A percentile compares a stretch with the other conserved stretches of the same genome.
Conservation (phyloP, 2,797 vertebrate genomes). For the Bovichtus variegatus region DNA sequence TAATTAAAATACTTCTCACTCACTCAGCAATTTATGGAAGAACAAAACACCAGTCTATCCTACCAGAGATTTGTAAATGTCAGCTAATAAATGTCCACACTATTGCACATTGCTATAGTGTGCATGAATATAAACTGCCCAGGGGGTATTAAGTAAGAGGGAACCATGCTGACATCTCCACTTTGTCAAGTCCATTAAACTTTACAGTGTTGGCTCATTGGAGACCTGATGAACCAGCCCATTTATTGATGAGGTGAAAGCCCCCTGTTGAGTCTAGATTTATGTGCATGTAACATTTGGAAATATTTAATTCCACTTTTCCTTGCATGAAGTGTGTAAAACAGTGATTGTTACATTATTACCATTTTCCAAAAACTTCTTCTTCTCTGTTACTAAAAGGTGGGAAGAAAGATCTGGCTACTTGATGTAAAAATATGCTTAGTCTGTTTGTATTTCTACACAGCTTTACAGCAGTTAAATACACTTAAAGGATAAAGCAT, state of each 20-base stretch:
- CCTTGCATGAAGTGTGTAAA: background rate
- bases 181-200: slow-evolving; percentile 62
- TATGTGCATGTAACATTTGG: slow-evolving; percentile 7
- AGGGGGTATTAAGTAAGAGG: slow-evolving; percentile 35
- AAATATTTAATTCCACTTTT: background rate
- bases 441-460: background rate
- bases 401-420: background rate
- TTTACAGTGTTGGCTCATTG: slow-evolving; percentile 47
- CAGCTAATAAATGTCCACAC: slow-evolving; percentile 30
- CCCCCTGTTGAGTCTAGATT: slow-evolving; percentile 4
- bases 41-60: background rate
- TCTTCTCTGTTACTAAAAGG: background rate
- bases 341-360: background rate
- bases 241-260: slow-evolving; percentile 39
- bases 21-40: background rate
- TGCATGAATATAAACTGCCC: slow-evolving; percentile 14
- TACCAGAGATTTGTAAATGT: slow-evolving; percentile 31
- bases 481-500: background rate
- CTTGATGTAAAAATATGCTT: background rate
- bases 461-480: background rate
- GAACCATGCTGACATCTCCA: slow-evolving; percentile 43
- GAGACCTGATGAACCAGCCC: slow-evolving; percentile 43
- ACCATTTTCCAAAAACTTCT: background rate
- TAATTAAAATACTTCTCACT: slow-evolving; percentile 9
- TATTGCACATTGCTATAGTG: slow-evolving; percentile 1